Evolutionary conservation across 2,797 vertebrate genomes (phyloP), one percentile per base, ranked within the genome.

Genomic region (Salarias fasciatus): DNA sequence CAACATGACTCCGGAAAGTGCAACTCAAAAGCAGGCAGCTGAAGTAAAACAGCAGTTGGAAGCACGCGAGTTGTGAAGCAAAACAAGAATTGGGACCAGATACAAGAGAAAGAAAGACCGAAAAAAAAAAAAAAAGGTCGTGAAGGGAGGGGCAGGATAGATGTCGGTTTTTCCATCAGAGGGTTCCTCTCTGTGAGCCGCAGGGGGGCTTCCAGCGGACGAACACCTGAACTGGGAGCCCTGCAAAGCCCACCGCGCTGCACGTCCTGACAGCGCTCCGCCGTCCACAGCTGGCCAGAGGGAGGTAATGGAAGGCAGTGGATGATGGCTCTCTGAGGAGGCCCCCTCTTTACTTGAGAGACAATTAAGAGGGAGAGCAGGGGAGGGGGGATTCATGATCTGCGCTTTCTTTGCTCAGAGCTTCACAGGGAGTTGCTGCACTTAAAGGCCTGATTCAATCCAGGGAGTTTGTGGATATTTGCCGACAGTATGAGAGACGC

Each of bases 281-380:
- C 83, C 82, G 84, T 80, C 76, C 83, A 77, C 59, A 6, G 56
- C 72, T 24, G 72, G 79, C 62, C 18, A 24, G 43, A 18, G 31
- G 54, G 69, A 86, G 78, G 86, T 88, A 89, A 90, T 84, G 80
- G 80, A 77, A 63, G 79, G 70, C 72, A 77, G 79, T 68, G 61
- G 76, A 68, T 82, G 82, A 73, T 80, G 75, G 76, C 68, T 83
- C 81, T 79, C 85, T 55, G 24, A 80, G 78, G 76, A 77, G 41
- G 8, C 29, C 28, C 12, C 50, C 28, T 28, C 36, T 63, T 63
- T 57, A 40, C 54, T 56, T 30, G 14, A 63, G 37, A 66, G 45
- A 56, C 43, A 67, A 71, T 35, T 67, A 58, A 69, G n/a, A 46
- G 35, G 13, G 7, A 45, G 50, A 31, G 33, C 33, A 41, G 51